These are phyloP conservation scores for Desoria tigrina DNA, from an alignment of 2,888 invertebrate genomes.

Conservation along the genomic window DNA sequence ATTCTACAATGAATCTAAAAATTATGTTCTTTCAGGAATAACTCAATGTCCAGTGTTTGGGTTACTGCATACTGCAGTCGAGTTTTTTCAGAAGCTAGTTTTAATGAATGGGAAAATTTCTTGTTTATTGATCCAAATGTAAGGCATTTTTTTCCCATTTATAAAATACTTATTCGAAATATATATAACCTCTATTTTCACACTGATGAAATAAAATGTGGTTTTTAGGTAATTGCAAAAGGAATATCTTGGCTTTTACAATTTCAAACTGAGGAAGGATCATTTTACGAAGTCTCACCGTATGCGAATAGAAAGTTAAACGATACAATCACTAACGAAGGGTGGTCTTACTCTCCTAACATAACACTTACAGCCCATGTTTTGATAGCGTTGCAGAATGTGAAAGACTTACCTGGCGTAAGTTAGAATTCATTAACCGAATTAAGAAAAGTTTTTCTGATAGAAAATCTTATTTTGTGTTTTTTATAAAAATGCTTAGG, in stretches of 20 bases:
- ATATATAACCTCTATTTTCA: too few relatives aligned
- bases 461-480: constrained; percentile 1
- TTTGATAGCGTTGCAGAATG: constrained; percentile 79
- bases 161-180: not conserved
- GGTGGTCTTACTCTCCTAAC: constrained; percentile 65
- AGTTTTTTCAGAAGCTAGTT: constrained; percentile 86
- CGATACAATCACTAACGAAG: constrained; percentile 59
- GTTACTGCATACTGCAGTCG: constrained; percentile 87
- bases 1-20: too few relatives aligned
- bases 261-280: constrained; percentile 81
- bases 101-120: constrained; percentile 96
- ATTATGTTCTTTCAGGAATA: constrained; percentile 64
- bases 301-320: constrained; percentile 86
- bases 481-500: constrained; percentile 41
- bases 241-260: constrained; percentile 82
- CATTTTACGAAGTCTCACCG: constrained; percentile 87
- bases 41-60: constrained; percentile 85
- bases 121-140: constrained; percentile 88
- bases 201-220: too few relatives aligned
- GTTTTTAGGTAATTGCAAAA: constrained; percentile 71
- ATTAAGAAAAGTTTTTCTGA: constrained; percentile 1
- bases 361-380: constrained; percentile 92
- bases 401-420: constrained; percentile 74
- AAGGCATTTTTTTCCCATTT: constrained; percentile 1
- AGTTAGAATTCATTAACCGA: constrained; percentile 52